Conservation (phyloP, 2,888 invertebrate genomes). For the Scrobipalpa costella region DNA sequence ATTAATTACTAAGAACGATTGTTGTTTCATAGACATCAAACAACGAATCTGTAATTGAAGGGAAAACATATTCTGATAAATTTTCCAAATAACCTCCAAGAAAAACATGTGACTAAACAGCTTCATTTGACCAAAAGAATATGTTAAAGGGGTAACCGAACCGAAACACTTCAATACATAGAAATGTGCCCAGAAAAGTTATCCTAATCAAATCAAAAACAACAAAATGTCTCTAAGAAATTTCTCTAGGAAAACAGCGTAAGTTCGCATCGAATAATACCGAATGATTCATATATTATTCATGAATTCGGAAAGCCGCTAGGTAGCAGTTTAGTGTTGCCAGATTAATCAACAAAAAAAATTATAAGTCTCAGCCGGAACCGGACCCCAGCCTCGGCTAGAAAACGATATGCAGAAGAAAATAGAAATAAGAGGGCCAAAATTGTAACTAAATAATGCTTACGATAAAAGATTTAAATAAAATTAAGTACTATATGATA, state of each 20-base stretch:
- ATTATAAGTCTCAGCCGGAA: too few species aligned
- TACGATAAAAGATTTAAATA: too few species aligned
- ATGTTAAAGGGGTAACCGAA: constrained; percentile 9
- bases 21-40: neutral
- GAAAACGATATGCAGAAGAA: too few species aligned
- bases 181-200: constrained; percentile 2
- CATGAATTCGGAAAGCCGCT: constrained; percentile 63
- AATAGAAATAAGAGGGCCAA: too few species aligned
- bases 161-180: constrained; percentile 10
- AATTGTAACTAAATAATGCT: too few species aligned
- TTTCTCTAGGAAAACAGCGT: constrained; percentile 48
- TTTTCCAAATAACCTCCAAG: neutral
- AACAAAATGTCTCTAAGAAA: constrained; percentile 32
- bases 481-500: too few species aligned
- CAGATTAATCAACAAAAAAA: too few species aligned
- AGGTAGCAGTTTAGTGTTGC: constrained; percentile 32
- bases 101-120: neutral
- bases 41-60: neutral
- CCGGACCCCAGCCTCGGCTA: too few species aligned
- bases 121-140: neutral
- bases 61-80: neutral
- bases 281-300: constrained; percentile 74
- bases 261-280: constrained; percentile 63
- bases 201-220: constrained; percentile 23
- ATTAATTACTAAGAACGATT: too few species aligned